Evolutionary conservation across 2,888 invertebrate genomes (phyloP), one percentile per base, ranked within the genome.

Genomic region (Nemotelus pantherinus): DNA sequence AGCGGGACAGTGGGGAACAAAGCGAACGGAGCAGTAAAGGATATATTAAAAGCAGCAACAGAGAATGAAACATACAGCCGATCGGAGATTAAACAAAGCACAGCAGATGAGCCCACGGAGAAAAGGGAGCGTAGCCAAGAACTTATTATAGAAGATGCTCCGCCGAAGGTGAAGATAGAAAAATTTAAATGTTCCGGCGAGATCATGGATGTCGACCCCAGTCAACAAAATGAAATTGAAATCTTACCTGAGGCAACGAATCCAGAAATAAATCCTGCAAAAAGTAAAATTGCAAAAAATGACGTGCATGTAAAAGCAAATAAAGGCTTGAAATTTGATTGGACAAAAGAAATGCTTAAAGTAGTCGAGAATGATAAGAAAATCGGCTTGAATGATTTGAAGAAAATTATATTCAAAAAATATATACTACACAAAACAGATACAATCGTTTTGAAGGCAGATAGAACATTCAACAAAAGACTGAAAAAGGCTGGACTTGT

Each of bases 401-500:
- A 92, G 82, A 94, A 93, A 84, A 95, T 94, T 87, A 91, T 95
- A 5, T 83, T 93, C 2, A 89, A 90, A 67, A 92, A 91, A 81
- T 94, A 92, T 83, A 86, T 58, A 84, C 85, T 80, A 84, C 88
- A 55, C 88, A 88, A 82, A 86, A 87, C 44, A 89, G 89, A 41
- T 87, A 80, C 78, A 81, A 80, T 77, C 3, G 88, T 90, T 78
- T 92, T 91, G 80, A 92, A 93, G 83, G 90, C 92, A 82, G 87
- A 90, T 72, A 91, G 91, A 81, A 93, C 93, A 83, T 92, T 94
- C 83, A 90, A 90, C 55, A 94, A 93, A 82, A 92, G 92, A 83
- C 83, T 95, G 41, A 91, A 89, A 79, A 93, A 93, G 86, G 89
- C 90, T n/a, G 90, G 90, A 82, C 87, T 94, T 67, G 87, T 88